A percentile compares a stretch with the other conserved stretches of the same genome.
Evolutionary conservation across 35 echinoderm and acorn worm species (phyloP).

Genomic region (Holothuria glaberrima): DNA sequence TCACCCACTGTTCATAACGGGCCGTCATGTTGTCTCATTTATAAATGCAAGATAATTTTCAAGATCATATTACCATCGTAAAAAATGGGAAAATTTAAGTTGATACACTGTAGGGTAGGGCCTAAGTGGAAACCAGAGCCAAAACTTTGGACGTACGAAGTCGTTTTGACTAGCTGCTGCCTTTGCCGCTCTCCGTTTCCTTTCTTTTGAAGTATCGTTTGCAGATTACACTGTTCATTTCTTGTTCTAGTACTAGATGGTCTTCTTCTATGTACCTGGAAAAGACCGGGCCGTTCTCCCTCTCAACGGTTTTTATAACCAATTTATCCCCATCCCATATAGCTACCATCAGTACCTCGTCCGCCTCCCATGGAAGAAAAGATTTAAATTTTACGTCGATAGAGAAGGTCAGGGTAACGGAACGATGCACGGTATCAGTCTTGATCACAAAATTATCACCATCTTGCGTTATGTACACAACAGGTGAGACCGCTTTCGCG

Average conservation of each 20-base stretch:
- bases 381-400: conserved; percentile 54
- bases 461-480: conserved; percentile 52
- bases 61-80: no score
- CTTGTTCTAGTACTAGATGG: conserved; percentile 64
- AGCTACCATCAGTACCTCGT: conserved; percentile 58
- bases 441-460: conserved; percentile 57
- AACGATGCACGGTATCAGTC: conserved; percentile 63
- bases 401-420: conserved; percentile 22
- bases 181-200: neutral
- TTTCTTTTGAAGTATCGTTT: conserved; percentile 66
- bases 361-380: conserved; percentile 68
- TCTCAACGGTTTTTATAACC: conserved; percentile 58
- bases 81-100: no score
- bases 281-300: conserved; percentile 32
- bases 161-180: no score
- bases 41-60: no score
- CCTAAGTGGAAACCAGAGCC: no score
- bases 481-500: conserved; percentile 58
- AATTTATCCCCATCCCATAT: conserved; percentile 63
- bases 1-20: no score
- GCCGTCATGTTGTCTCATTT: no score
- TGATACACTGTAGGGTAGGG: no score
- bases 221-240: conserved; percentile 53
- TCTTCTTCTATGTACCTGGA: conserved; percentile 64
- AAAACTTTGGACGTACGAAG: no score